Evolutionary conservation across 2,888 invertebrate species (phyloP).

Genomic region (Scrobipalpa costella): DNA sequence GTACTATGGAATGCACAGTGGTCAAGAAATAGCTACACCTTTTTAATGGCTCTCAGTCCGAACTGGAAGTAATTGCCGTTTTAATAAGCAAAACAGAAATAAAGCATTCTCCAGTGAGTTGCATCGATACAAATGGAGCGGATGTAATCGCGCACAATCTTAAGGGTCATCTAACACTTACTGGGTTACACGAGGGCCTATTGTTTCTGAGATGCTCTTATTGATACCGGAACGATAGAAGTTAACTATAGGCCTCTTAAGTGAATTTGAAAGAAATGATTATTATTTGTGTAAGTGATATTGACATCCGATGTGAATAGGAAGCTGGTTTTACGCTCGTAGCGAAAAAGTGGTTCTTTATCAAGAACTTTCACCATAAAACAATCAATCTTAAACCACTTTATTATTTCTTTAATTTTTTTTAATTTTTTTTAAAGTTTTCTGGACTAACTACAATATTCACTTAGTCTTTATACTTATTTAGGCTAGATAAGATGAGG

Average conservation of each 20-base stretch:
- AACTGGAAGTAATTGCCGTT: not conserved
- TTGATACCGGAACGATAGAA: slow-evolving; percentile 32
- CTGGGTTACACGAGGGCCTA: slow-evolving; percentile 47
- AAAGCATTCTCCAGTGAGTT: slow-evolving; percentile 9
- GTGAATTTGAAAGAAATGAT: slow-evolving; percentile 4
- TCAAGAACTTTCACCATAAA: too few species aligned
- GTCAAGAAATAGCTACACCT: too few species aligned
- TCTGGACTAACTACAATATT: too few species aligned
- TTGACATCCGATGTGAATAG: not conserved
- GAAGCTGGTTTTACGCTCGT: not conserved
- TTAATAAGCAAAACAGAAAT: slow-evolving; percentile 15
- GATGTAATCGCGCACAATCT: slow-evolving; percentile 53
- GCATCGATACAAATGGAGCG: slow-evolving; percentile 32
- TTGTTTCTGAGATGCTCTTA: slow-evolving; percentile 44
- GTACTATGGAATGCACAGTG: too few species aligned
- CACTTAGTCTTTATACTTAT: too few species aligned
- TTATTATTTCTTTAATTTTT: too few species aligned
- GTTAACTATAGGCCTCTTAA: slow-evolving; percentile 1
- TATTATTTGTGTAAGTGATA: not conserved
- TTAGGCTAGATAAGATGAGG: too few species aligned
- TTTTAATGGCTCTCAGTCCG: not conserved
- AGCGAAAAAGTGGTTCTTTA: too few species aligned
- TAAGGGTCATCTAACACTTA: slow-evolving; percentile 54
- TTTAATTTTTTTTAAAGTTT: too few species aligned
- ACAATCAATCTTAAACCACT: too few species aligned